Base-by-base conservation (phyloP, 2,888 invertebrate genomes). In the Standfussiana lucernea region DNA sequence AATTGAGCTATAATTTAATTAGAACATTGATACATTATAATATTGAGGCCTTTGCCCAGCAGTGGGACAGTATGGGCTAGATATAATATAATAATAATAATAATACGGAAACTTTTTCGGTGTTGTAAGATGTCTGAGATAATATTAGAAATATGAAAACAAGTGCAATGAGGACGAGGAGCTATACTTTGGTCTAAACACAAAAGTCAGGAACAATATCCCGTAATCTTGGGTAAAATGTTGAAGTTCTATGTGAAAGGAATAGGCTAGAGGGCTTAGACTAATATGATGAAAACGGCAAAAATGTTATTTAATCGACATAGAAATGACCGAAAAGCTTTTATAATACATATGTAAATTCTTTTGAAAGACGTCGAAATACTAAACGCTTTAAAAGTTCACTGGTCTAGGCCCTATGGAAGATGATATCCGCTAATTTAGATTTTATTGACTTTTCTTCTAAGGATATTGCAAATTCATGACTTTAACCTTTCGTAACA, bases 1-100 rank as follows among this genome's bases (percentile, higher is more conserved):
- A 69, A 77, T 69, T 77, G 32, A 72, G 40, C 35, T 32, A 66
- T 81, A 72, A 82, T 78, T 78, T 78, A 70, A 78, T 72, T 62
- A 73, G 61, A 35, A 28, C 45, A 53, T 68, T 67, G 42, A 77
- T 42, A n/a, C n/a, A n/a, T n/a, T n/a, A n/a, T n/a, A n/a, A n/a
- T n/a, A n/a, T n/a, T n/a, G n/a, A n/a, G n/a, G n/a, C n/a, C n/a
- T n/a, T n/a, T n/a, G n/a, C n/a, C n/a, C n/a, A n/a, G n/a, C n/a
- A n/a, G n/a, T n/a, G n/a, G n/a, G n/a, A n/a, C n/a, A n/a, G n/a
- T n/a, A n/a, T n/a, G n/a, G n/a, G n/a, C n/a, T n/a, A n/a, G n/a
- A n/a, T n/a, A n/a, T n/a, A n/a, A n/a, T n/a, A n/a, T n/a, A n/a
- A n/a, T n/a, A n/a, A n/a, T n/a, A n/a, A n/a, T n/a, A n/a, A n/a